Percentiles rank a stretch among this genome's conserved stretches.
phyloP scores from a whole-genome alignment of 2,797 vertebrate genomes.

The Cyprinella venusta region DNA sequence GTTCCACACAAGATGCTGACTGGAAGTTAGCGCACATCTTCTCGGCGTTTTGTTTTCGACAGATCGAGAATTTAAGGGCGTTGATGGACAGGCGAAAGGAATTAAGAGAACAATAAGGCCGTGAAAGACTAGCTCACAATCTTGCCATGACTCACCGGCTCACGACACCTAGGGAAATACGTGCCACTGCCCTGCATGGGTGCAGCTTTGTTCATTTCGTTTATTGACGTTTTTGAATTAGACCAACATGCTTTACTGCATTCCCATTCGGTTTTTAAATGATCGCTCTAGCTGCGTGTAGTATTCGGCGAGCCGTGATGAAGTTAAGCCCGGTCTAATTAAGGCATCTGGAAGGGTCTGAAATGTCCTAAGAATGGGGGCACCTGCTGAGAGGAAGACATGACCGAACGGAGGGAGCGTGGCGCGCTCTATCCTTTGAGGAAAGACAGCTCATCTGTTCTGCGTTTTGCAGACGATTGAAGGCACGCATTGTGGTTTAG shows the following conservation, averaged over 20 bases:
- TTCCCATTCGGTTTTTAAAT: constrained; percentile 26
- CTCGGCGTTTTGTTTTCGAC: not conserved
- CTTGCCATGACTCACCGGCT: constrained; percentile 10
- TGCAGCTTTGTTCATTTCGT: constrained; percentile 34
- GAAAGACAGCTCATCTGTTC: constrained; percentile 40
- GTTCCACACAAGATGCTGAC: constrained; percentile 21
- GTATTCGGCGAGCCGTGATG: constrained; percentile 11
- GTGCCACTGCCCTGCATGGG: constrained; percentile 27
- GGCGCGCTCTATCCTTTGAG: constrained; percentile 2
- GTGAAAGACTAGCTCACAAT: constrained; percentile 34
- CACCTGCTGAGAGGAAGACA: constrained; percentile 26
- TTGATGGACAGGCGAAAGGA: constrained; percentile 21
- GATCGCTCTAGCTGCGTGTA: constrained; percentile 5
- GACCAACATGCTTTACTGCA: constrained; percentile 18
- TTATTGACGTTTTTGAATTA: constrained; percentile 44
- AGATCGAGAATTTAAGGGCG: not conserved
- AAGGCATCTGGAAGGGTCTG: constrained; percentile 36
- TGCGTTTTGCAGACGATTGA: constrained; percentile 25
- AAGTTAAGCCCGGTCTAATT: constrained; percentile 26
- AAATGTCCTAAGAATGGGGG: constrained; percentile 11
- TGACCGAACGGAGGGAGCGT: not conserved
- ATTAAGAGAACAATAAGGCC: constrained; percentile 38
- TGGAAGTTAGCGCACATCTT: constrained; percentile 9
- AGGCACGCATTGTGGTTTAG: constrained; percentile 37
- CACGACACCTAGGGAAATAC: constrained; percentile 10